These are phyloP conservation scores for Penelope pileata DNA, from an alignment of 2,113 vertebrate genomes.

Conservation along the genomic window DNA sequence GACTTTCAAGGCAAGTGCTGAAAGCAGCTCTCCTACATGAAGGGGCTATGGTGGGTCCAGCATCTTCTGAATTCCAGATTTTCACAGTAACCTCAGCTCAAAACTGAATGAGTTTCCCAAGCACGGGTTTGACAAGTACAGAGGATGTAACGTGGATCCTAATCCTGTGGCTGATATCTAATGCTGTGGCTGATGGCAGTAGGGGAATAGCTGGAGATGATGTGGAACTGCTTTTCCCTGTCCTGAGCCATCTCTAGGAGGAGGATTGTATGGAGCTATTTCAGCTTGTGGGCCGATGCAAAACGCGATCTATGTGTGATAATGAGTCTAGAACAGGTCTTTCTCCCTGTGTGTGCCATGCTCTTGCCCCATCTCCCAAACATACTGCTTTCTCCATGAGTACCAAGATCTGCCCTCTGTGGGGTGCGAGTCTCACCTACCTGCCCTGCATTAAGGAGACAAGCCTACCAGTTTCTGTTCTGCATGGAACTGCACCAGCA, in stretches of 20 bases:
- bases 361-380: neutral
- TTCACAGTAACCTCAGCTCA: neutral
- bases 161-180: neutral
- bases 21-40: neutral
- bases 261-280: neutral
- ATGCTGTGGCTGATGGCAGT: neutral
- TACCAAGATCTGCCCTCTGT: accelerated
- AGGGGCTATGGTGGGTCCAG: neutral
- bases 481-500: neutral
- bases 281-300: neutral
- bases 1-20: neutral
- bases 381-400: accelerated
- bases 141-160: accelerated
- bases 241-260: neutral
- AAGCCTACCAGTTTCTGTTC: neutral
- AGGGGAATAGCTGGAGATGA: neutral
- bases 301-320: neutral
- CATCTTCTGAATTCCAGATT: neutral
- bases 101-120: neutral
- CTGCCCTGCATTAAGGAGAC: neutral
- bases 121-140: neutral
- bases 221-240: neutral
- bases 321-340: neutral
- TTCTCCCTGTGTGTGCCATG: accelerated
- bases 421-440: neutral